phyloP scores from a whole-genome alignment of 1,140 invertebrate species.

The Drosophila grimshawi region DNA sequence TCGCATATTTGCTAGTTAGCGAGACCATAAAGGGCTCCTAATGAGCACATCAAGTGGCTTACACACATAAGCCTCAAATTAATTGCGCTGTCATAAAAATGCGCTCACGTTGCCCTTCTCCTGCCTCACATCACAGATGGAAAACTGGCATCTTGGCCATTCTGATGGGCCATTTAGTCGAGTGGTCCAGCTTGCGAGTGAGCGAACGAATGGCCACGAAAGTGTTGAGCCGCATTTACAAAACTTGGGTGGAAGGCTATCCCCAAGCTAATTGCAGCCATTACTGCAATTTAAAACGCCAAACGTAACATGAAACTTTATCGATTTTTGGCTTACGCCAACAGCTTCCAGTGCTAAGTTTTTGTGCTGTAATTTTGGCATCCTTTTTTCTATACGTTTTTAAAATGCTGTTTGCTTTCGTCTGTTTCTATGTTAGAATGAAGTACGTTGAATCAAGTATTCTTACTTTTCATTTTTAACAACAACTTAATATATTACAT shows the following conservation, averaged over 20 bases:
- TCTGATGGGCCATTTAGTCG: conserved; percentile 65
- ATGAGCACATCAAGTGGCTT: conserved; percentile 80
- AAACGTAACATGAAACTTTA: conserved; percentile 32
- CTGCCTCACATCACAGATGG: conserved; percentile 1
- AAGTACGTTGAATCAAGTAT: too few relatives aligned
- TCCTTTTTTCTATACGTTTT: neutral
- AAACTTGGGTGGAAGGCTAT: conserved; percentile 51
- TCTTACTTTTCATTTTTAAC: too few relatives aligned
- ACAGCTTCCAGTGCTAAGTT: neutral
- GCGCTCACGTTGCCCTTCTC: conserved; percentile 59
- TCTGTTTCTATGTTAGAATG: too few relatives aligned
- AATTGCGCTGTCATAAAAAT: conserved; percentile 82
- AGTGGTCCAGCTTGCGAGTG: conserved; percentile 23
- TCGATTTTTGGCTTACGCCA: conserved; percentile 32
- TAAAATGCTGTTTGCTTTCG: too few relatives aligned
- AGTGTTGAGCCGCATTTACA: conserved; percentile 63
- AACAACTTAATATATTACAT: too few relatives aligned
- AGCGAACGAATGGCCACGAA: conserved; percentile 18
- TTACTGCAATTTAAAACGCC: conserved; percentile 45
- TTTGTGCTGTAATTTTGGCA: neutral
- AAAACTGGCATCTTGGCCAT: conserved; percentile 4
- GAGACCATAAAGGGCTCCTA: conserved; percentile 72
- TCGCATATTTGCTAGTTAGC: conserved; percentile 76
- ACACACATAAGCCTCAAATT: conserved; percentile 79
- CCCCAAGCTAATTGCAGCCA: conserved; percentile 57